Base-by-base conservation (phyloP, 1,140 invertebrate genomes). In the Hycleus phaleratus region DNA sequence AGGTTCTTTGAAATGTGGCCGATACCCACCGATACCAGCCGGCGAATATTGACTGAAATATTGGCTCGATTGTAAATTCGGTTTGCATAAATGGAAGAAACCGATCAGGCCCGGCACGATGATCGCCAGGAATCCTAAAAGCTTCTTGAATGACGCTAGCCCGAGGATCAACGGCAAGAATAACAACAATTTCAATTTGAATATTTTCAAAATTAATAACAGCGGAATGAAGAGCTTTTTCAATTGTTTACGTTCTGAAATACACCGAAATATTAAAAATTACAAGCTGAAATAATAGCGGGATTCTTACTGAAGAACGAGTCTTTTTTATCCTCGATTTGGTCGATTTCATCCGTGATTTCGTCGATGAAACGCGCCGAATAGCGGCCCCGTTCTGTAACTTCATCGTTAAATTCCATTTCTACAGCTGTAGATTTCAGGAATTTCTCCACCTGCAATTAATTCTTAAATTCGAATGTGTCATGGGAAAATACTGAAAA, bases 171-270 rank as follows among this genome's bases (percentile, higher is more conserved):
- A 77, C 1, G 88, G 88, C 67, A 91, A 69, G 74, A 91, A 89
- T 3, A 91, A 75, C 1, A 91, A 74, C 11, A 91, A 74, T 64
- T 91, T 91, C 65, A 91, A 65, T 71, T 91, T 91, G 79, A 91
- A 91, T 46, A 91, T 77, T 71, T 91, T 91, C 54, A 91, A 70
- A 49, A 91, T 82, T 55, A 91, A 71, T 63, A 91, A 72, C 78
- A 91, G 80, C 0, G 88, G 88, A 59, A 91, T 85, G 63, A 91
- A 82, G n/a, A 91, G 76, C 68, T 86, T 90, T 78, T 86, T 88
- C 49, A 91, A 73, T 69, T 85, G 84, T 68, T 87, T 82, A 9
- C 87, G 83, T 60, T 85, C 88, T 90, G 76, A 42, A 79, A 76
- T 68, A 60, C 11, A 63, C 58, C 51, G 10, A 42, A 42, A 42